Percentiles rank a stretch among this genome's conserved stretches.
phyloP scores from a whole-genome alignment of 2,888 invertebrate genomes.

The Bellardia bayeri region DNA sequence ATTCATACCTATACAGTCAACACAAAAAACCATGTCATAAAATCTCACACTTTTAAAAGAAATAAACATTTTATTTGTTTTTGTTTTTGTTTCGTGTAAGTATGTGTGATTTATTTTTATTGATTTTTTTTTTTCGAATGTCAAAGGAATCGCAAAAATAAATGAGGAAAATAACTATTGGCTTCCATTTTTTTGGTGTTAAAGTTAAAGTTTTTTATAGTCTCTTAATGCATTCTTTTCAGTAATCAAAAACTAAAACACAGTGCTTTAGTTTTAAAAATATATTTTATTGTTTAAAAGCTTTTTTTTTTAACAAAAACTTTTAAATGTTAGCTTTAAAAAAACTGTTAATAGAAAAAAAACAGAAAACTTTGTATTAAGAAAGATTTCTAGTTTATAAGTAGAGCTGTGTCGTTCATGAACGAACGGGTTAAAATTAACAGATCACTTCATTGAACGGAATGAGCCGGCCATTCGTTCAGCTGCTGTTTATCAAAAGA shows the following conservation, averaged over 20 bases:
- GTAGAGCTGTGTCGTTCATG: too few relatives aligned
- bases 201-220: conserved; percentile 39
- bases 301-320: too few relatives aligned
- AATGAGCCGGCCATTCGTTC: too few relatives aligned
- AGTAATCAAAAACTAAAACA: conserved; percentile 28
- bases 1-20: neutral
- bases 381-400: too few relatives aligned
- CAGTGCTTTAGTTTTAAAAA: neutral
- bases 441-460: too few relatives aligned
- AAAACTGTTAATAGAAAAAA: too few relatives aligned
- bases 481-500: too few relatives aligned
- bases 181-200: conserved; percentile 27
- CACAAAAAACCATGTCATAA: conserved; percentile 35
- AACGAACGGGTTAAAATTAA: too few relatives aligned
- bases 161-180: conserved; percentile 1
- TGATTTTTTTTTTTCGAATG: neutral
- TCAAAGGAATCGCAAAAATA: conserved; percentile 9
- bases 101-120: neutral
- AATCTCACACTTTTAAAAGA: conserved; percentile 27
- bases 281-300: too few relatives aligned
- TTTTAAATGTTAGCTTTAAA: too few relatives aligned
- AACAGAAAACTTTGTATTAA: too few relatives aligned
- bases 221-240: conserved; percentile 25
- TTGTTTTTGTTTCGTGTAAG: neutral
- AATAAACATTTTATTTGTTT: conserved; percentile 25